phyloP scores from a whole-genome alignment of 2,797 vertebrate genomes.

The Octomys mimax region DNA sequence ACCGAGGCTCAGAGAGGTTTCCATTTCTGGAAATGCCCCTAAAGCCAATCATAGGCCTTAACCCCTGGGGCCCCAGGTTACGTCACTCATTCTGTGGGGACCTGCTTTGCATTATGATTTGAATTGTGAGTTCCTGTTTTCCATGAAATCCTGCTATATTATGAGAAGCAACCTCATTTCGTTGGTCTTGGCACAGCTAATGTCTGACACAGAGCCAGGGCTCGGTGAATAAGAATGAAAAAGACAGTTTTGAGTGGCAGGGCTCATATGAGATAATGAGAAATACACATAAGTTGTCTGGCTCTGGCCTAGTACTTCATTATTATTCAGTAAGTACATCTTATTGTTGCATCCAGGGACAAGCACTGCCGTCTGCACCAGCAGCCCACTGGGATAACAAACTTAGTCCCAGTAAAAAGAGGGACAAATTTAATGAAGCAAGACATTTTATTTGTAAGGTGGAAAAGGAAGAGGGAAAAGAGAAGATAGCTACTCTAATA shows the following conservation, averaged over 20 bases:
- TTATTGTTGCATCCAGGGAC: not conserved
- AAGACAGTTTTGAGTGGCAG: not conserved
- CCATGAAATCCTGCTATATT: not conserved
- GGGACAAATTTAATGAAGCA: not conserved
- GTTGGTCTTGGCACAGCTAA: not conserved
- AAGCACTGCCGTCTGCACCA: not conserved
- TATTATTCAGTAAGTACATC: not conserved
- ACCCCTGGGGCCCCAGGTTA: not conserved
- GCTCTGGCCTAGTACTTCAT: not conserved
- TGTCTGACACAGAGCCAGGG: not conserved
- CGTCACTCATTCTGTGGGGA: not conserved
- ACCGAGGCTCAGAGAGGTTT: not conserved
- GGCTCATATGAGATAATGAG: not conserved
- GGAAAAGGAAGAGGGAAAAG: not conserved
- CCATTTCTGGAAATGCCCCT: not conserved
- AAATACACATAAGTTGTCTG: not conserved
- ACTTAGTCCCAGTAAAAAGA: not conserved
- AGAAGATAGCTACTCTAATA: not conserved
- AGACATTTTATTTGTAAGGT: not conserved
- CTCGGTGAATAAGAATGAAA: not conserved
- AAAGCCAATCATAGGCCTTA: not conserved
- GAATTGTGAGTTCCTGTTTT: conserved; percentile 5
- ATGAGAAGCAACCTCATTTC: not conserved
- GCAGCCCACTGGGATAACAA: not conserved
- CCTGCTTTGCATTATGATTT: not conserved